These are phyloP conservation scores for Carassius gibelio DNA, from an alignment of 2,113 vertebrate genomes.

Conservation along the genomic window DNA sequence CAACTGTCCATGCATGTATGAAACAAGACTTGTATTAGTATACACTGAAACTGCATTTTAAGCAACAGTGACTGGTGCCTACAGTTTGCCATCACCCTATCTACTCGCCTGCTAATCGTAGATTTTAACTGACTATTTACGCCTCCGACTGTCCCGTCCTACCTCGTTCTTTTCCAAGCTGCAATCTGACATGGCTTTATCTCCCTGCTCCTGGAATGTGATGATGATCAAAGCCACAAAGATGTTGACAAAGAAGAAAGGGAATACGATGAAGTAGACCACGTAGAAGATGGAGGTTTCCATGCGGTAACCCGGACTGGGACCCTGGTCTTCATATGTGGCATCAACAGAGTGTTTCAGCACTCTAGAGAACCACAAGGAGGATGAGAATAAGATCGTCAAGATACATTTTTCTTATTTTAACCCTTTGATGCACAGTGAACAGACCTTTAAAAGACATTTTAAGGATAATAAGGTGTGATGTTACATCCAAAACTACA, in stretches of 20 bases:
- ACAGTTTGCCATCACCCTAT: background rate
- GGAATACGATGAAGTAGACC: conserved; percentile 99
- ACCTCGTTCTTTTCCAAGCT: conserved; percentile 99
- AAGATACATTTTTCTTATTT: too few species aligned
- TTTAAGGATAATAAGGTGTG: too few species aligned
- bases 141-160: background rate
- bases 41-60: background rate
- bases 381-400: background rate
- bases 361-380: conserved; percentile 76
- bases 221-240: conserved; percentile 99
- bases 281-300: conserved; percentile 99
- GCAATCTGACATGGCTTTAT: conserved; percentile 98
- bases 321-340: conserved; percentile 94
- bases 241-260: conserved; percentile 99
- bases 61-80: background rate
- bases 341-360: conserved; percentile 97
- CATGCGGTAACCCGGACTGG: conserved; percentile 95
- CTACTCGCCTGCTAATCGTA: background rate
- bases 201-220: conserved; percentile 98
- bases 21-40: conserved; percentile 11
- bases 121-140: background rate
- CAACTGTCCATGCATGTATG: background rate
- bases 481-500: too few species aligned
- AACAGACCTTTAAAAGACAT: too few species aligned
- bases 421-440: too few species aligned